Base-by-base conservation (phyloP, 2,888 invertebrate genomes). In the Erynnis tages region DNA sequence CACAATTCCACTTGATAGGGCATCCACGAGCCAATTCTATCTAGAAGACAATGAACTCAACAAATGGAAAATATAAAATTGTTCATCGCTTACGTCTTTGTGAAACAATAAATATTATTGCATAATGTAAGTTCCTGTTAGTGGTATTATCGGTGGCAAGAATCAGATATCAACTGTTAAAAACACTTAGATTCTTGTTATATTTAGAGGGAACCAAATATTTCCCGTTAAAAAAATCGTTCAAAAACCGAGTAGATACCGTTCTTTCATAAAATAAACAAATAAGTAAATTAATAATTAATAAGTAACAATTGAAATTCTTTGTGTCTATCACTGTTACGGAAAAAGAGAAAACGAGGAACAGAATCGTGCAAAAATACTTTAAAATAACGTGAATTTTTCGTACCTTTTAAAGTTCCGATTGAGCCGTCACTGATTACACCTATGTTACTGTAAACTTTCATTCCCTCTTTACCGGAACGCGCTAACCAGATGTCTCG, bases 341-440 rank as follows among this genome's bases (percentile, higher is more conserved):
- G 6, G 1, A 2, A 27, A 8, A 3, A 27, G 13, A 34, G 34
- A 34, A 6, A 7, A 10, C 1, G 13, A 14, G 7, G 13, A 4
- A 34, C 16, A 13, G 3, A 34, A 4, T 5, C 3, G 21, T 4
- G 5, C 21, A 25, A 25, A 25, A 25, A 25, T 21, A 21, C 5
- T 21, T 21, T 21, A 21, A n/a, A 34, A 14, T 5, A 34, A 14
- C 34, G 14, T 17, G 6, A 27, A 40, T 13, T 16, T 3, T 16
- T 14, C 34, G 1, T 67, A 85, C 87, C 87, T 82, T 80, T 84
- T 45, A 73, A 58, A 55, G 86, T 85, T 53, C 69, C 76, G 50
- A 81, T 61, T 54, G 82, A 79, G 23, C 87, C 87, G 60, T 87
- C 82, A 59, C 87, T 87, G 62, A 87, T 78, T 47, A 82, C 68